phyloP scores from a whole-genome alignment of 2,797 vertebrate species.

The Balearica regulorum region DNA sequence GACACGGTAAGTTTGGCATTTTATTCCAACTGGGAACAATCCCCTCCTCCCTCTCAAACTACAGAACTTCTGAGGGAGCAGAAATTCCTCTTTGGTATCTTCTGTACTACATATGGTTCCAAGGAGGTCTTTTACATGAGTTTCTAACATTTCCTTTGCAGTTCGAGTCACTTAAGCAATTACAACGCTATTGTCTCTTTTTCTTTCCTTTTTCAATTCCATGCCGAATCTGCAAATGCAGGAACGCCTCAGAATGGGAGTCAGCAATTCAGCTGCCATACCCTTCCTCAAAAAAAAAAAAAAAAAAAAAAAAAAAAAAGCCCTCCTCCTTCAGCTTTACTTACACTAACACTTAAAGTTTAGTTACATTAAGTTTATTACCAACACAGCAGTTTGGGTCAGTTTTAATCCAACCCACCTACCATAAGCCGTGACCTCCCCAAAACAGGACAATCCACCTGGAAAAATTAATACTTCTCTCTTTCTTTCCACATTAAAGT shows the following conservation, averaged over 20 bases:
- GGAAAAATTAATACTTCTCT: slow-evolving; percentile 30
- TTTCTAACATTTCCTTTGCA: not conserved
- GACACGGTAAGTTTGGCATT: not conserved
- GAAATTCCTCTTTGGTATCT: not conserved
- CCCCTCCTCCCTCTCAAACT: not conserved
- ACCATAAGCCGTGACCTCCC: not conserved
- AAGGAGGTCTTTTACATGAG: not conserved
- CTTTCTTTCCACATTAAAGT: slow-evolving; percentile 52
- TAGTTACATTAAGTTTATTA: not conserved
- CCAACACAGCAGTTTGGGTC: not conserved
- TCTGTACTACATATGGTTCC: not conserved
- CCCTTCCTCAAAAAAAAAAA: not conserved
- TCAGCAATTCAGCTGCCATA: not conserved
- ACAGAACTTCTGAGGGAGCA: not conserved
- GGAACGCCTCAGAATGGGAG: not conserved
- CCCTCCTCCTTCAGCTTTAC: not conserved
- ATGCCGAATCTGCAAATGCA: not conserved
- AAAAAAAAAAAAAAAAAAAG: no score
- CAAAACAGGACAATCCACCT: not conserved
- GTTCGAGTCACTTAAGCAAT: not conserved
- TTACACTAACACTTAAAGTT: not conserved
- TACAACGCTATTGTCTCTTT: not conserved
- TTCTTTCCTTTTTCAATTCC: not conserved
- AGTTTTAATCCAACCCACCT: not conserved
- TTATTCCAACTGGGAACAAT: not conserved